Evolutionary conservation across 1,140 invertebrate genomes (phyloP).

Genomic region (Sinonovacula constricta): DNA sequence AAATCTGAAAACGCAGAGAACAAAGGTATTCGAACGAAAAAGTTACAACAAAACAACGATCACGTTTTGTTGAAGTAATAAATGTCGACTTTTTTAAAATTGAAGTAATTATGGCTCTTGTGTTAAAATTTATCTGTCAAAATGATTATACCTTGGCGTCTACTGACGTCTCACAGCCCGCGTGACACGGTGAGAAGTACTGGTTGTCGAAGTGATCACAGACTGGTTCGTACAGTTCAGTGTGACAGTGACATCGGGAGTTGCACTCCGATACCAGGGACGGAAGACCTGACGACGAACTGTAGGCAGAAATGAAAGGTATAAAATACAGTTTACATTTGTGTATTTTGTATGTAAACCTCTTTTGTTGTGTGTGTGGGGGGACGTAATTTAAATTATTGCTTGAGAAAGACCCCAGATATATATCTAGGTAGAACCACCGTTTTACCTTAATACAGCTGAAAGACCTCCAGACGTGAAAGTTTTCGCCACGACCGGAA

Average conservation of each 20-base stretch:
- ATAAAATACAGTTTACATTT: too few relatives aligned
- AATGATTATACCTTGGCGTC: conserved; percentile 35
- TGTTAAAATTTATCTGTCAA: background rate
- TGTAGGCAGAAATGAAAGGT: too few relatives aligned
- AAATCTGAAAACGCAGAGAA: too few relatives aligned
- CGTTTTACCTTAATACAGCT: too few relatives aligned
- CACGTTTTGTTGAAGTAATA: background rate
- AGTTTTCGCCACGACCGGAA: too few relatives aligned
- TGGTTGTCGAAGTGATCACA: conserved; percentile 87
- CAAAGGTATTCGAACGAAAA: too few relatives aligned
- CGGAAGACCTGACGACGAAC: conserved; percentile 21
- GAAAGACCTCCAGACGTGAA: too few relatives aligned
- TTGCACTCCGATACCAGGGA: conserved; percentile 63
- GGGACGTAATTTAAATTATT: too few relatives aligned
- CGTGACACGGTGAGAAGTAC: conserved; percentile 94
- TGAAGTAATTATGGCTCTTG: background rate
- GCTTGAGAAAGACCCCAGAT: too few relatives aligned
- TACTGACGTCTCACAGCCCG: conserved; percentile 84
- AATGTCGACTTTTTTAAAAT: background rate
- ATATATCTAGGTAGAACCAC: too few relatives aligned
- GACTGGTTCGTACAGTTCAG: conserved; percentile 84
- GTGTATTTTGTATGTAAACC: too few relatives aligned
- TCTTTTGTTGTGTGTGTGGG: too few relatives aligned
- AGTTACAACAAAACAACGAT: background rate
- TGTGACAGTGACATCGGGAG: conserved; percentile 82